A percentile compares a stretch with the other conserved stretches of the same genome.
Evolutionary conservation across 2,888 invertebrate species (phyloP).

Genomic region (Noctua janthina): DNA sequence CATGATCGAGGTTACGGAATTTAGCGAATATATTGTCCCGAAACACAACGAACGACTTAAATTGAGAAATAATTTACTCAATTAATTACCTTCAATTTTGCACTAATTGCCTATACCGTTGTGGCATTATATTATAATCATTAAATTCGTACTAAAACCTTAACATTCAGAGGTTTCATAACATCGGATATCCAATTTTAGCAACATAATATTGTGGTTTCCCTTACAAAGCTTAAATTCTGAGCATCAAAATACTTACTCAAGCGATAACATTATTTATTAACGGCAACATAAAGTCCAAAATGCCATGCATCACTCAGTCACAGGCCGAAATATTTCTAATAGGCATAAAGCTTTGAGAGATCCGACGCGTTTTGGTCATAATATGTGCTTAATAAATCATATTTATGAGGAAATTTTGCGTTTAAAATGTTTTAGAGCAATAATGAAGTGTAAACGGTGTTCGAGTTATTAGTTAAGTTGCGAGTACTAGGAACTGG

Average conservation of each 20-base stretch:
- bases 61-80: slow-evolving; percentile 3
- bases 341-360: slow-evolving; percentile 57
- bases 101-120: slow-evolving; percentile 26
- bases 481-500: slow-evolving; percentile 6
- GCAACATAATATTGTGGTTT: slow-evolving; percentile 60
- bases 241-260: slow-evolving; percentile 29
- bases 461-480: slow-evolving; percentile 45
- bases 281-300: not conserved
- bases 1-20: not conserved
- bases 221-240: slow-evolving; percentile 48
- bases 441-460: slow-evolving; percentile 52
- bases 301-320: slow-evolving; percentile 32
- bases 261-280: slow-evolving; percentile 49
- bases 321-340: slow-evolving; percentile 55
- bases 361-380: slow-evolving; percentile 49
- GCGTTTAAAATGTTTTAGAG: slow-evolving; percentile 43
- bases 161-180: slow-evolving; percentile 49
- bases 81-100: slow-evolving; percentile 26
- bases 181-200: slow-evolving; percentile 58
- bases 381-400: slow-evolving; percentile 64
- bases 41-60: not conserved
- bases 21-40: not conserved
- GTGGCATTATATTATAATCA: slow-evolving; percentile 22
- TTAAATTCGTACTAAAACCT: slow-evolving; percentile 33
- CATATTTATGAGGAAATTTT: slow-evolving; percentile 57